These are phyloP conservation scores for Branchipolynoe longqiensis DNA, from an alignment of 2,888 invertebrate genomes.

Conservation along the genomic window DNA sequence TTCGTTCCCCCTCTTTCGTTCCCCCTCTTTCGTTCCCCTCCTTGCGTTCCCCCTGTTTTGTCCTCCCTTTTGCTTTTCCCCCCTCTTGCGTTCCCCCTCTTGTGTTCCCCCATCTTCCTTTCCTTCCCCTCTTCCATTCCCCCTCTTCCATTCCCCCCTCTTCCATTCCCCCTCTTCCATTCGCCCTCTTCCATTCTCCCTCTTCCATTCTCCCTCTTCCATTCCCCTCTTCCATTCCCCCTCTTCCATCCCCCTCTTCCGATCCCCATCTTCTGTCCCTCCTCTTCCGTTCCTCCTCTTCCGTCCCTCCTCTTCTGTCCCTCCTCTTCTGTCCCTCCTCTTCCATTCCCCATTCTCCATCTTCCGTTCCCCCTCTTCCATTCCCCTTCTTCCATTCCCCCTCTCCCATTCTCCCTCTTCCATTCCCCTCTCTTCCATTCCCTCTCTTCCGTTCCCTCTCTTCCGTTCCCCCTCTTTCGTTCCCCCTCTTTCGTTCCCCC, in stretches of 20 bases:
- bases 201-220: neutral
- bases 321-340: neutral
- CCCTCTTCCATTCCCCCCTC: neutral
- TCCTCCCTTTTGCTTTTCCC: neutral
- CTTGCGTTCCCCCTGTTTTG: neutral
- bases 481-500: neutral
- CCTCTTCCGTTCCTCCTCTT: constrained; percentile 14
- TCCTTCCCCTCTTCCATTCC: neutral
- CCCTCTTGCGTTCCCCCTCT: neutral
- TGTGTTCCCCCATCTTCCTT: neutral
- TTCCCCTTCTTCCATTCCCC: neutral
- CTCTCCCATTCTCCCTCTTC: neutral
- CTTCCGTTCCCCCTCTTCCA: neutral
- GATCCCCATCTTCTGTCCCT: neutral
- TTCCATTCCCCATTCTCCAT: neutral
- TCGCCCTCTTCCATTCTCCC: neutral
- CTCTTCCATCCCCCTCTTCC: neutral
- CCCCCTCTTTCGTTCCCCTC: too few relatives aligned
- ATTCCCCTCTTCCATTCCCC: neutral
- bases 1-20: too few relatives aligned
- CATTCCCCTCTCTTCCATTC: neutral
- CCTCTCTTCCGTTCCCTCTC: neutral
- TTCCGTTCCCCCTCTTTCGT: neutral
- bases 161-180: too few relatives aligned
- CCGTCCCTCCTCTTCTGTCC: neutral